Evolutionary conservation across 1,140 invertebrate genomes (phyloP), one percentile per base, ranked within the genome.

Genomic region (Drosophila nigromelanica): DNA sequence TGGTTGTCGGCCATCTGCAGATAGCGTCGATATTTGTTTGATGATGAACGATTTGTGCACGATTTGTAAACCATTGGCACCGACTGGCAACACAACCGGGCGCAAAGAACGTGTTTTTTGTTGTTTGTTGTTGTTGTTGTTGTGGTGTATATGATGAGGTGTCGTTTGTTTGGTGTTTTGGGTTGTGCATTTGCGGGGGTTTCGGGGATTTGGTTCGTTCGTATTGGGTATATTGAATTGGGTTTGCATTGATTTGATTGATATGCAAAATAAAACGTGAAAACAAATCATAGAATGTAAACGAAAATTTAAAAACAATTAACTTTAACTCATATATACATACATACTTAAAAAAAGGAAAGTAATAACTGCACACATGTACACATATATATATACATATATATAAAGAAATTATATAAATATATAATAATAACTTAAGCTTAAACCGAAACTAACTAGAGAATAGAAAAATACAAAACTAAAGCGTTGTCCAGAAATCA

Each of bases 1-100:
- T 96, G 96, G 92, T 96, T 96, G 93, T 97, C 96, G 93, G 96
- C 96, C 96, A 97, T 97, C 96, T 97, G 91, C 66, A 78, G 86
- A 90, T 89, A 89, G 78, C 91, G 91, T 79, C 90, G 90, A 87
- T 86, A 90, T 90, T 86, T 86, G 72, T 79, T 74, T 73, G 83
- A 83, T 77, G 86, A 90, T 35, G 33, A 35, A 3, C 33, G 33
- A 61, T 79, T 66, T 58, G 77, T 81, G 75, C 69, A 72, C 58
- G 86, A 90, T 78, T 91, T 91, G 61, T 92, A 89, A 67, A 92
- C 73, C 80, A 80, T 85, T 60, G 91, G 89, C 70, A 90, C 82
- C 77, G 91, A 89, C 91, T 92, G 75, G 73, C 83, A 90, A 83
- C 83, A 86, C 87, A 91, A 90, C 66, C 83, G 77, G 24, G n/a